A percentile compares a stretch with the other conserved stretches of the same genome.
Evolutionary conservation across 2,797 vertebrate species (phyloP).

Genomic region (Enteromius afrohamiltoni): DNA sequence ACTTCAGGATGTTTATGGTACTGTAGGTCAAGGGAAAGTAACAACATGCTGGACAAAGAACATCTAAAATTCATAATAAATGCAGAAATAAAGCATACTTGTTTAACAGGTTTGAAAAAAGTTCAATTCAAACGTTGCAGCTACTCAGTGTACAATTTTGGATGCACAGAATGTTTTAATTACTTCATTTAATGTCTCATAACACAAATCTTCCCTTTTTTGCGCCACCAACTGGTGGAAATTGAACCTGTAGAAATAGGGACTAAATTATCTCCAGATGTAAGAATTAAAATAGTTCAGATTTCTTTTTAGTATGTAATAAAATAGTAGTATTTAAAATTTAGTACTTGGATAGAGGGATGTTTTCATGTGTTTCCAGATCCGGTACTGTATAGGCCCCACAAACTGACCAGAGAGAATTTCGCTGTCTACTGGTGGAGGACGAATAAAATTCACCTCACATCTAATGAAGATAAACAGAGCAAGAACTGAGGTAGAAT

Average conservation of each 20-base stretch:
- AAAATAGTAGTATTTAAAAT: not conserved
- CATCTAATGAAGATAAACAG: conserved; percentile 65
- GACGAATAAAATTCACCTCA: conserved; percentile 73
- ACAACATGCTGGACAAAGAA: not conserved
- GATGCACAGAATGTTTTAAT: not conserved
- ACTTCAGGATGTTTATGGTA: not conserved
- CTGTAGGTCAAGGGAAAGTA: not conserved
- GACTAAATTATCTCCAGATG: no score
- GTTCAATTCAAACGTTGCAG: not conserved
- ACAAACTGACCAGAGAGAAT: conserved; percentile 75
- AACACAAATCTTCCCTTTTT: no score
- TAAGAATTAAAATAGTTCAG: not conserved
- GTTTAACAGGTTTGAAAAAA: not conserved
- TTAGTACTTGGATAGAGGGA: conserved; percentile 78
- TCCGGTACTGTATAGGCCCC: conserved; percentile 80
- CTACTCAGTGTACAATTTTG: not conserved
- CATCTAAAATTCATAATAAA: no score
- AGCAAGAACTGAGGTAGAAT: not conserved
- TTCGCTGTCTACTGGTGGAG: conserved; percentile 70
- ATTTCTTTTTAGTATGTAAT: not conserved
- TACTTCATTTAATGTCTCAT: not conserved
- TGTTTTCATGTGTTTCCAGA: conserved; percentile 82
- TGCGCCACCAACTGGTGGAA: not conserved
- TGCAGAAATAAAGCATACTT: not conserved
- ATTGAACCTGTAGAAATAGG: not conserved